Evolutionary conservation across 2,797 vertebrate genomes (phyloP).

Genomic region (Molossus alvarezi): DNA sequence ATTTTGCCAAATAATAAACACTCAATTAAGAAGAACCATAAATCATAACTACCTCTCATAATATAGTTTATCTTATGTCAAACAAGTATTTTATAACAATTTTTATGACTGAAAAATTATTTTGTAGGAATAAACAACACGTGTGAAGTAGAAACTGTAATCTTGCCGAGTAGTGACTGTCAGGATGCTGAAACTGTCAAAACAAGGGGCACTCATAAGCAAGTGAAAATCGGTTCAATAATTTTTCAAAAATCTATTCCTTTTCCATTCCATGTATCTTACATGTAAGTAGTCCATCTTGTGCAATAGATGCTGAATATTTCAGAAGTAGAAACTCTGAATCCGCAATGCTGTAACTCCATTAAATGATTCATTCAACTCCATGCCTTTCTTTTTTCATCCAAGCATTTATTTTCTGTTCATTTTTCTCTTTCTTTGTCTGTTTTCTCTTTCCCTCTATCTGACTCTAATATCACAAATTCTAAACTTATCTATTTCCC

Average conservation of each 20-base stretch:
- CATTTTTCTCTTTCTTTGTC: background rate
- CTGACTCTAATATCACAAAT: background rate
- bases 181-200: background rate
- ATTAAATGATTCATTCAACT: background rate
- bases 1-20: slow-evolving; percentile 29
- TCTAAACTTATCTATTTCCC: background rate
- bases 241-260: background rate
- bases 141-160: background rate
- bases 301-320: background rate
- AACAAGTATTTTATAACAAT: background rate
- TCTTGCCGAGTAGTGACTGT: background rate
- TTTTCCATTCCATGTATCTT: background rate
- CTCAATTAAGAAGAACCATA: background rate
- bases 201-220: background rate
- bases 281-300: background rate
- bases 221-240: background rate
- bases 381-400: background rate
- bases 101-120: background rate
- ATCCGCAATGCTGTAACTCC: background rate
- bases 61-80: background rate
- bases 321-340: background rate
- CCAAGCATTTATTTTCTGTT: background rate
- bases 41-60: background rate
- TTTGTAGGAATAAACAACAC: background rate
- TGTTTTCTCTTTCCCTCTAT: background rate